Conservation (phyloP, 2,888 invertebrate species). For the Vanessa cardui region DNA sequence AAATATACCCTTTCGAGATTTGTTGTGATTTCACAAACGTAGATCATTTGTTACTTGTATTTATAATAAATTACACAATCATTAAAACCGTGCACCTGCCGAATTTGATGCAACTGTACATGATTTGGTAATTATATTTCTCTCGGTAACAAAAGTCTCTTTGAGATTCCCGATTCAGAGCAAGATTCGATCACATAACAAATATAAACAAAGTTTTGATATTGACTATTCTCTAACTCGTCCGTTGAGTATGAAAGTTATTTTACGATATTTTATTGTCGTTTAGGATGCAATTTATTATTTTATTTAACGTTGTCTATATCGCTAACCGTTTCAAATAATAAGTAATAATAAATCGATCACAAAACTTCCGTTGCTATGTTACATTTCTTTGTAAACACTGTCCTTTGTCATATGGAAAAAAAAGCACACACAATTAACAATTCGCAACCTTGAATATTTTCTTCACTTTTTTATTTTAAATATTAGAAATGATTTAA, state of each 20-base stretch:
- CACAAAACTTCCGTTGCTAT: slow-evolving; percentile 61
- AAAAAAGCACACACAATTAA: slow-evolving; percentile 31
- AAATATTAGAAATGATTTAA: slow-evolving; percentile 16
- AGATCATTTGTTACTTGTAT: too few species aligned
- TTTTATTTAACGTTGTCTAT: background rate
- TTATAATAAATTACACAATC: too few species aligned
- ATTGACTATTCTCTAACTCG: slow-evolving; percentile 9
- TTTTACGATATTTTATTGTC: background rate
- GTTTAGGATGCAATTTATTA: background rate
- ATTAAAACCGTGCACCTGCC: too few species aligned
- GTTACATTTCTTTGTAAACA: slow-evolving; percentile 76
- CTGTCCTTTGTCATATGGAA: slow-evolving; percentile 56
- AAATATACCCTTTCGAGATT: too few species aligned
- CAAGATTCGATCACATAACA: background rate
- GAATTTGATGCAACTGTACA: too few species aligned
- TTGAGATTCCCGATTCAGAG: background rate
- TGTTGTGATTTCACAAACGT: too few species aligned
- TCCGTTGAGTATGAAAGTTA: slow-evolving; percentile 25
- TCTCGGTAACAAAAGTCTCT: background rate
- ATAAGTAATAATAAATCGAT: slow-evolving; percentile 42
- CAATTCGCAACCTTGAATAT: slow-evolving; percentile 19
- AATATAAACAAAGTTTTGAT: slow-evolving; percentile 22
- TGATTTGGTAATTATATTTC: too few species aligned
- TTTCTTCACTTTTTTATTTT: slow-evolving; percentile 22
- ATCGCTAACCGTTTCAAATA: slow-evolving; percentile 21